Conservation (phyloP, 2,888 invertebrate species). For the Cheilosia scutellata region DNA sequence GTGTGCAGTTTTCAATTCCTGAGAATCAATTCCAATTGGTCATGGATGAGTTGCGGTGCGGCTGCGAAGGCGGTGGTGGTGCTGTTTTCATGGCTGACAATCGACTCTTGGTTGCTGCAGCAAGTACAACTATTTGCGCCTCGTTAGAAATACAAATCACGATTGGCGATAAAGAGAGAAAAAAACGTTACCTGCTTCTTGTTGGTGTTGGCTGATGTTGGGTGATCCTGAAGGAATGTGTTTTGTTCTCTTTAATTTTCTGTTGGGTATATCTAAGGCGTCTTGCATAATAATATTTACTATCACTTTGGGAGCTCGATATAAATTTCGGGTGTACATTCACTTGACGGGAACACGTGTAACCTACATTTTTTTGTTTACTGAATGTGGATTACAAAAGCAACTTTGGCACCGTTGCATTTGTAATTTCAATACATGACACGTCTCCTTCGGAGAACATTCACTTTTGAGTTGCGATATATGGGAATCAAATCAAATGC, state of each 20-base stretch:
- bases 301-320: constrained; percentile 23
- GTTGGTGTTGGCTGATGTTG: constrained; percentile 9
- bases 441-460: neutral
- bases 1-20: constrained; percentile 39
- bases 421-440: constrained; percentile 17
- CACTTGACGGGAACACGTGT: constrained; percentile 47
- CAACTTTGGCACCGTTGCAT: neutral
- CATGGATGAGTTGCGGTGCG: constrained; percentile 65
- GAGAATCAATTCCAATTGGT: constrained; percentile 72
- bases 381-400: constrained; percentile 3
- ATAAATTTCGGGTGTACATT: constrained; percentile 30
- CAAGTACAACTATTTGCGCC: constrained; percentile 64
- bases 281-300: constrained; percentile 44
- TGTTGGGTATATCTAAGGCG: neutral
- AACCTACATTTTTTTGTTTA: constrained; percentile 27
- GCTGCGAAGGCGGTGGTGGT: neutral
- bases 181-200: constrained; percentile 11
- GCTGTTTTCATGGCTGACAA: neutral
- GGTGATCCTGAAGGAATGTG: constrained; percentile 58
- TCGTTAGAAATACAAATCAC: constrained; percentile 74
- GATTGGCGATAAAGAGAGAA: constrained; percentile 51
- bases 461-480: no score
- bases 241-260: constrained; percentile 1
- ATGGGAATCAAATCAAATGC: no score
- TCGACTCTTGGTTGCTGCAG: constrained; percentile 33